Conservation (phyloP, 2,113 vertebrate genomes). For the Passer domesticus region DNA sequence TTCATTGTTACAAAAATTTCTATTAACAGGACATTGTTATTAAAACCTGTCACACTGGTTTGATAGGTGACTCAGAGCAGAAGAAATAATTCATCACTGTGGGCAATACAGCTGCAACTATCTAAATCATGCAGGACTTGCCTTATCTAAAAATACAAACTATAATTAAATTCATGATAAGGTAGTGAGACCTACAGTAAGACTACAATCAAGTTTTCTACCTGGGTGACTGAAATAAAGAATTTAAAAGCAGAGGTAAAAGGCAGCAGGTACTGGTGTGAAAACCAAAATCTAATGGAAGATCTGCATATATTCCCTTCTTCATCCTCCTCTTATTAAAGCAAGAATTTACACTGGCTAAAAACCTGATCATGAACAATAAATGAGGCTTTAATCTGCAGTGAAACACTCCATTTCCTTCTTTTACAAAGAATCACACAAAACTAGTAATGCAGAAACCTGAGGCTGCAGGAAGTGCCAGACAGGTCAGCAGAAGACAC, state of each 20-base stretch:
- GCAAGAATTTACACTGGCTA: neutral
- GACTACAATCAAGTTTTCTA: neutral
- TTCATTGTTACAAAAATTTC: neutral
- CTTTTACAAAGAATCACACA: neutral
- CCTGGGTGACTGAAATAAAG: neutral
- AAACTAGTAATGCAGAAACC: neutral
- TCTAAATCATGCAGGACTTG: neutral
- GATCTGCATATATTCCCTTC: neutral
- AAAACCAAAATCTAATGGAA: neutral
- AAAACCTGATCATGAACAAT: neutral
- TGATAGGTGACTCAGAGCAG: neutral
- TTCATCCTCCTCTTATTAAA: neutral
- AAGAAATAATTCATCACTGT: constrained; percentile 1
- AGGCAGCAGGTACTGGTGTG: neutral
- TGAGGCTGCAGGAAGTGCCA: neutral
- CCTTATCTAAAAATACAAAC: neutral
- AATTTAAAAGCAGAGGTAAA: neutral
- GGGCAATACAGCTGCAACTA: neutral
- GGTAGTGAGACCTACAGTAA: neutral
- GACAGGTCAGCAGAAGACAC: neutral
- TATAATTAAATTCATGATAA: neutral
- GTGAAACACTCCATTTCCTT: neutral
- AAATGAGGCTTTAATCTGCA: neutral
- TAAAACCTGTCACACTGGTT: constrained; percentile 10
- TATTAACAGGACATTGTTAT: neutral